Evolutionary conservation across 2,113 vertebrate genomes (phyloP).

Genomic region (Parus major): DNA sequence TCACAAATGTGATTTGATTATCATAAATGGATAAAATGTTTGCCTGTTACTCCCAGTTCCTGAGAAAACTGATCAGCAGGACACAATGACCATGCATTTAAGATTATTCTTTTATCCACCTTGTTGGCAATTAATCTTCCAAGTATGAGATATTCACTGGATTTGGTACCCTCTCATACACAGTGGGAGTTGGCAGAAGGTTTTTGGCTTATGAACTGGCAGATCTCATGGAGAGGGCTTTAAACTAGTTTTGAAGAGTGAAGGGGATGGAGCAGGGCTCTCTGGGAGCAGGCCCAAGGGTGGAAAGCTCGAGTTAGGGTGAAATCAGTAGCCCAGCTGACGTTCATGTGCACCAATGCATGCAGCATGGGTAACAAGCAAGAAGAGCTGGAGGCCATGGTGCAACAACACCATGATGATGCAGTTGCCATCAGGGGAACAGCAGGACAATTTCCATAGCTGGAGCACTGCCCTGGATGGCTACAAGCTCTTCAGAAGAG

Average conservation of each 20-base stretch:
- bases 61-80: neutral
- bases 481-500: neutral
- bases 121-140: neutral
- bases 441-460: no score
- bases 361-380: no score
- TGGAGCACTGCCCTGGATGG: neutral
- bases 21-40: neutral
- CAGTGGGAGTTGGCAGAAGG: neutral
- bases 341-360: no score
- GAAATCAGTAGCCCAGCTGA: neutral
- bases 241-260: neutral
- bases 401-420: neutral
- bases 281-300: neutral
- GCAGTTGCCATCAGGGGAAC: no score
- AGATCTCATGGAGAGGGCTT: neutral
- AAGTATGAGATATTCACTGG: neutral
- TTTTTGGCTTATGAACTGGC: neutral
- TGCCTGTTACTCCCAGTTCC: neutral
- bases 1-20: neutral
- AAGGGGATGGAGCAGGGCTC: neutral
- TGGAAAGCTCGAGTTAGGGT: neutral
- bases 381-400: neutral
- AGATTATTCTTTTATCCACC: neutral
- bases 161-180: neutral
- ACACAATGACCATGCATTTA: neutral